Conservation (phyloP, 2,888 invertebrate genomes). For the Scelioninae gen. 1 region DNA sequence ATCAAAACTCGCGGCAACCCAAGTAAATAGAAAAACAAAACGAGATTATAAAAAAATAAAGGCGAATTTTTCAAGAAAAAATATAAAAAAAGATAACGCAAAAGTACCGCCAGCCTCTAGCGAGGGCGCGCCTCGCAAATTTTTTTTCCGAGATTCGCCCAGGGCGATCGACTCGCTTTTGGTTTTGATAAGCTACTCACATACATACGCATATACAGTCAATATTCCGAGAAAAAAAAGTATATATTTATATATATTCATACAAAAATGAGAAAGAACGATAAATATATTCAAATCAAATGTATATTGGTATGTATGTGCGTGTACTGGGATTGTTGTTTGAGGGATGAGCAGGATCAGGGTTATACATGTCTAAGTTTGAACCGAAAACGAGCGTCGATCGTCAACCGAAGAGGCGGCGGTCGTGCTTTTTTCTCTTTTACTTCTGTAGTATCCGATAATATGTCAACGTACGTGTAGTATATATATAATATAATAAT, state of each 20-base stretch:
- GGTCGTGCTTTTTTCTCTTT: slow-evolving; percentile 41
- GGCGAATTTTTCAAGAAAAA: slow-evolving; percentile 15
- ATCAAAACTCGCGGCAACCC: slow-evolving; percentile 48
- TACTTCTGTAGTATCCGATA: slow-evolving; percentile 42
- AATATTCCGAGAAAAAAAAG: slow-evolving; percentile 43
- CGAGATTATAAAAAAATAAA: slow-evolving; percentile 51
- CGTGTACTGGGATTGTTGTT: neutral
- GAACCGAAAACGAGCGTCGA: slow-evolving; percentile 26
- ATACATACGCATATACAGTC: slow-evolving; percentile 7
- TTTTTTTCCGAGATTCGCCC: slow-evolving; percentile 46
- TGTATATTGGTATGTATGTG: slow-evolving; percentile 6
- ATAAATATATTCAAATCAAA: slow-evolving; percentile 24
- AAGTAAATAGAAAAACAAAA: slow-evolving; percentile 37
- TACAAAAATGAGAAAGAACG: slow-evolving; percentile 58
- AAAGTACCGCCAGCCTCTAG: slow-evolving; percentile 60
- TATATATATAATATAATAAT: slow-evolving; percentile 75
- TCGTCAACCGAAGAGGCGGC: slow-evolving; percentile 54
- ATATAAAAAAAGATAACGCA: slow-evolving; percentile 24
- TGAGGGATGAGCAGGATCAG: too few relatives aligned
- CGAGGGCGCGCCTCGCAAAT: slow-evolving; percentile 45
- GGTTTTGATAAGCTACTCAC: too few relatives aligned
- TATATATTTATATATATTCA: slow-evolving; percentile 50
- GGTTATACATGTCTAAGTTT: too few relatives aligned
- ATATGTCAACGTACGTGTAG: slow-evolving; percentile 59
- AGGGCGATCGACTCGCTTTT: slow-evolving; percentile 44